Evolutionary conservation across 2,888 invertebrate genomes (phyloP), one percentile per base, ranked within the genome.

Genomic region (Ctena decussata): DNA sequence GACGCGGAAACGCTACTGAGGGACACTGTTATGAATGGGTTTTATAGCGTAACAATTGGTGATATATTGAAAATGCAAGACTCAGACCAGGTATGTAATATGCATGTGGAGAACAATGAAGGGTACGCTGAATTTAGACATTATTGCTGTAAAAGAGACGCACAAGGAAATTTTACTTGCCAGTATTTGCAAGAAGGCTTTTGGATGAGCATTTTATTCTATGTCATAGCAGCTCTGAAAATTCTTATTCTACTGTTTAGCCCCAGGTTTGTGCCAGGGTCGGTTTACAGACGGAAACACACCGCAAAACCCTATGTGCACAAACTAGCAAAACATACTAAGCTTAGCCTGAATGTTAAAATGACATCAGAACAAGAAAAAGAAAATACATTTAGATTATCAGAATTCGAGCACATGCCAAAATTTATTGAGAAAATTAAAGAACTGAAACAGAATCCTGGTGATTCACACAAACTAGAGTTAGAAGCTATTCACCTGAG

Each of bases 211-310:
- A 39, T 93, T 11, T 80, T 94, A 27, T 82, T 93, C 46, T 70
- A 80, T 21, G 76, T 92, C 30, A 89, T 94, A 35, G 71, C 85
- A 27, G 44, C 91, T 1, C 76, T 94, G n/a, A 92, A 94, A 76
- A 49, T 93, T 11, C n/a, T 90, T 6, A 88, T 93, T 11, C 78
- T 95, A 15, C 82, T 94, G 37, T 93, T 91, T 77, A 91, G 92
- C 77, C 94, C 94, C 0, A 78, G 91, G 70, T 86, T 92, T 35
- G 75, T 94, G 0, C 93, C 94, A 11, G 87, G 89, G 35, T 80
- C 87, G 53, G 65, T 92, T 15, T 94, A 93, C 82, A 87, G 87
- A 8, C 82, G 80, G 24, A 84, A 80, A 21, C 65, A 85, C 65
- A 32, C 41, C 3, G 74, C 71, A 0, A 46, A 49, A n/a, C 77